phyloP scores from a whole-genome alignment of 2,797 vertebrate species.

The Erethizon dorsatum region DNA sequence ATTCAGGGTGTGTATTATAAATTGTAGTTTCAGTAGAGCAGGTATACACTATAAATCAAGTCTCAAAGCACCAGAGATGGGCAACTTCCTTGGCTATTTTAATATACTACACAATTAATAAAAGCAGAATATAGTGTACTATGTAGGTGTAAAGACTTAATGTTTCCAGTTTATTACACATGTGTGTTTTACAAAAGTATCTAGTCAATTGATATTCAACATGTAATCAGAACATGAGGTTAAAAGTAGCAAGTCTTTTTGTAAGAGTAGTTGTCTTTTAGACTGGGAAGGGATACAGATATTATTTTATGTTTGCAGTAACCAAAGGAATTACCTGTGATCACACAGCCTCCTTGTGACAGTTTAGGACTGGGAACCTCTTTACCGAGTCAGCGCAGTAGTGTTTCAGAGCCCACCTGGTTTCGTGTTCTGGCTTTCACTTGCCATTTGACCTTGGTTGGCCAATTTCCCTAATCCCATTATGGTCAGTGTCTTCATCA shows the following conservation, averaged over 20 bases:
- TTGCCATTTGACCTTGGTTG: background rate
- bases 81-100: background rate
- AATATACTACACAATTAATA: background rate
- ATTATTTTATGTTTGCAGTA: background rate
- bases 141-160: background rate
- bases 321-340: background rate
- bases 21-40: background rate
- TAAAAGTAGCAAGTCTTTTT: background rate
- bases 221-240: background rate
- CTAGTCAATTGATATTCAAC: background rate
- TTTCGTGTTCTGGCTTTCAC: too few relatives aligned
- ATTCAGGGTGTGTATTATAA: background rate
- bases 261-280: background rate
- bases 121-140: background rate
- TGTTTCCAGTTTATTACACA: background rate
- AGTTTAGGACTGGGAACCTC: background rate
- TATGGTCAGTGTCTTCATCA: background rate
- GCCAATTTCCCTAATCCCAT: background rate
- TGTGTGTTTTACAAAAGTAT: conserved; percentile 9
- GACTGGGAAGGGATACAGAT: background rate
- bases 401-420: background rate
- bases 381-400: background rate
- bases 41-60: background rate
- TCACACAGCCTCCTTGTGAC: background rate
- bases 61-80: background rate